Percentiles rank a stretch among this genome's conserved stretches.
phyloP scores from a whole-genome alignment of 2,113 vertebrate genomes.

The Amazona vittata region DNA sequence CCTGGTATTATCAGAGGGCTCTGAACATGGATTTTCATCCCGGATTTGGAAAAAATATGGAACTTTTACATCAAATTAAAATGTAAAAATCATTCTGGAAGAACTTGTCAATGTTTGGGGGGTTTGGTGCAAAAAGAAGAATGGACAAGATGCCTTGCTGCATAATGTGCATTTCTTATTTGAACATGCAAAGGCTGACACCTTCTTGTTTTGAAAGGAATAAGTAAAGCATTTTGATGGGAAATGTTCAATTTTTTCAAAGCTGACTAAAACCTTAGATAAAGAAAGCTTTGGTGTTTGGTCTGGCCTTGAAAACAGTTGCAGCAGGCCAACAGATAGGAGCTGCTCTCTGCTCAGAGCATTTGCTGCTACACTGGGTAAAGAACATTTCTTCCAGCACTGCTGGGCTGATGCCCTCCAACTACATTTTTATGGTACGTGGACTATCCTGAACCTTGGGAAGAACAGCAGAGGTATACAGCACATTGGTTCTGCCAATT shows the following conservation, averaged over 20 bases:
- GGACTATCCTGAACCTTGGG: neutral
- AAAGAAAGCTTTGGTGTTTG: neutral
- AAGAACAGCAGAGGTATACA: neutral
- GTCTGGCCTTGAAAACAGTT: neutral
- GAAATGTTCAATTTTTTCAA: neutral
- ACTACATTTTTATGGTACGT: neutral
- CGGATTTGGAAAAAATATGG: neutral
- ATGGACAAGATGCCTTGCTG: accelerated
- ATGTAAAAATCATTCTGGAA: neutral
- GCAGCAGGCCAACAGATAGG: neutral
- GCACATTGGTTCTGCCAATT: neutral
- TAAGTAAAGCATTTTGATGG: neutral
- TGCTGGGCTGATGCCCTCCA: neutral
- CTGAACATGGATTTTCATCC: neutral
- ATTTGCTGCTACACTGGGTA: neutral
- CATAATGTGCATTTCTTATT: neutral
- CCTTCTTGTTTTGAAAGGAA: neutral
- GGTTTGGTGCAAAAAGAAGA: neutral
- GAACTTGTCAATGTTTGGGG: neutral
- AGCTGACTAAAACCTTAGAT: neutral
- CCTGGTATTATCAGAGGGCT: neutral
- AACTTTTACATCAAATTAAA: neutral
- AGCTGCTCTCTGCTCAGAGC: neutral
- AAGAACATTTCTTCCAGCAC: neutral
- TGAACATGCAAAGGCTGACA: neutral